phyloP scores from a whole-genome alignment of 2,888 invertebrate species.

The Trissolcus japonicus region DNA sequence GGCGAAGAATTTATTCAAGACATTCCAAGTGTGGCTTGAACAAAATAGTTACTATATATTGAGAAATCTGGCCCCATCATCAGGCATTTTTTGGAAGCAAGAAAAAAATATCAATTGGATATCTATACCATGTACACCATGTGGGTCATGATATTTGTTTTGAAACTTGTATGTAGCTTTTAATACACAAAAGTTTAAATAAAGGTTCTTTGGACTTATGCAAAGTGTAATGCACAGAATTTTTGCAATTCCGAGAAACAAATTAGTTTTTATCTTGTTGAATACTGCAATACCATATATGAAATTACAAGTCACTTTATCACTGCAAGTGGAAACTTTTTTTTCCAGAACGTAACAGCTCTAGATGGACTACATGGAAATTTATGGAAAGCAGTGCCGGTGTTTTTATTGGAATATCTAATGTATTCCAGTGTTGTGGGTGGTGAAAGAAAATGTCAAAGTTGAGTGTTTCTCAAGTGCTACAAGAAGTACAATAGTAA shows the following conservation, averaged over 20 bases:
- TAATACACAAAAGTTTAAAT: too few relatives aligned
- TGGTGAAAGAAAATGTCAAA: slow-evolving; percentile 48
- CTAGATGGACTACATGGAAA: slow-evolving; percentile 16
- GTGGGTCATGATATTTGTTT: too few relatives aligned
- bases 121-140: too few relatives aligned
- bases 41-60: too few relatives aligned
- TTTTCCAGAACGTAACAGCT: slow-evolving; percentile 3
- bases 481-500: slow-evolving; percentile 41
- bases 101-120: too few relatives aligned
- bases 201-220: too few relatives aligned
- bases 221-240: background rate
- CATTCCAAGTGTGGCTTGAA: too few relatives aligned
- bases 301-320: slow-evolving; percentile 4
- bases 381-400: slow-evolving; percentile 32
- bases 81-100: too few relatives aligned
- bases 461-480: slow-evolving; percentile 44
- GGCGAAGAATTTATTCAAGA: too few relatives aligned
- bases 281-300: slow-evolving; percentile 1
- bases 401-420: slow-evolving; percentile 26
- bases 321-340: slow-evolving; percentile 4
- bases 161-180: too few relatives aligned
- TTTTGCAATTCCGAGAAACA: background rate
- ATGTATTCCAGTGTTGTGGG: slow-evolving; percentile 35
- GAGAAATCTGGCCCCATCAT: too few relatives aligned
- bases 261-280: background rate